These are phyloP conservation scores for Rotaria macrura DNA, from an alignment of 2,888 invertebrate genomes.

Conservation along the genomic window DNA sequence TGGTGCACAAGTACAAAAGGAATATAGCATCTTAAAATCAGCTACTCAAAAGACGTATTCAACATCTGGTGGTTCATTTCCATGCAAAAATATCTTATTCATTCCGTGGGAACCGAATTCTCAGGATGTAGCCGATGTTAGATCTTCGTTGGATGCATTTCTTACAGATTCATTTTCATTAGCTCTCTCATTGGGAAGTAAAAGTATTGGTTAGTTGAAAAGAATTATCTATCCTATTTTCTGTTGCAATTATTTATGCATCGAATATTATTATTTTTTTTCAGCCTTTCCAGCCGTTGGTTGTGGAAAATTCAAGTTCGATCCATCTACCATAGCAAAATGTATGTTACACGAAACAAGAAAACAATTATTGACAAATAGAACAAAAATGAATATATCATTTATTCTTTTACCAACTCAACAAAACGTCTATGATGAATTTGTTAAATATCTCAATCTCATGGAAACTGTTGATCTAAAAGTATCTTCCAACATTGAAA, in stretches of 20 bases:
- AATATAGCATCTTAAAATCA: background rate
- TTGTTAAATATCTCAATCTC: background rate
- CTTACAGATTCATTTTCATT: background rate
- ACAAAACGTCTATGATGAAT: background rate
- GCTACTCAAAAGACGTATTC: background rate
- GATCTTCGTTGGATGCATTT: background rate
- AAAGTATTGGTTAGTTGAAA: background rate
- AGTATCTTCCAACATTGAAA: background rate
- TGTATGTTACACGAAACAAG: background rate
- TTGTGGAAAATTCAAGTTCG: background rate
- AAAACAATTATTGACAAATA: background rate
- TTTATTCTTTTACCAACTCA: background rate
- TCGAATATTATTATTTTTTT: background rate
- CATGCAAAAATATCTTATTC: background rate
- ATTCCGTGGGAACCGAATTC: background rate
- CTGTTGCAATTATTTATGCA: no score
- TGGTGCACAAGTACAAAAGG: background rate
- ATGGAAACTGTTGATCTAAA: background rate
- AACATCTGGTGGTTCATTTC: background rate
- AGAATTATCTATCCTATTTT: background rate
- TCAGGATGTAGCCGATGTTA: background rate
- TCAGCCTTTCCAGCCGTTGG: slow-evolving; percentile 5
- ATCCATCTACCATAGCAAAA: background rate
- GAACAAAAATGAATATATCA: background rate
- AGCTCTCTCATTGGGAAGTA: background rate